These are phyloP conservation scores for Mizuhopecten yessoensis DNA, from an alignment of 1,140 invertebrate genomes.

Conservation along the genomic window DNA sequence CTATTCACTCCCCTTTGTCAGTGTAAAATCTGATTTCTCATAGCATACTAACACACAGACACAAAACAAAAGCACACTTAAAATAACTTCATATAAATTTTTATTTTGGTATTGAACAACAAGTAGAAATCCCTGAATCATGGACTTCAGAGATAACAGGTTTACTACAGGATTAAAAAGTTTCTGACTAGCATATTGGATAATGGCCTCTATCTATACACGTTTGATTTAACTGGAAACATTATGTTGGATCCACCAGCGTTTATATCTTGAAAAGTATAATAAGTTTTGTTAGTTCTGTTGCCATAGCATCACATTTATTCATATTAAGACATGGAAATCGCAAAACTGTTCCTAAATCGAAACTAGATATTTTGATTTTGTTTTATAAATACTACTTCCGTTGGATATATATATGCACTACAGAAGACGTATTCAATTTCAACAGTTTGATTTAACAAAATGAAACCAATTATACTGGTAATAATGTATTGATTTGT, in stretches of 20 bases:
- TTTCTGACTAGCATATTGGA: not conserved
- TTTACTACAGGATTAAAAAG: not conserved
- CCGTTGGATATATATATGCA: not conserved
- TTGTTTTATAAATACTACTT: not conserved
- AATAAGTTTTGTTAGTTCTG: not conserved
- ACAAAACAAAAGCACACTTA: not conserved
- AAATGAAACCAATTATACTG: not conserved
- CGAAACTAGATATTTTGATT: not conserved
- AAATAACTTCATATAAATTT: conserved; percentile 22
- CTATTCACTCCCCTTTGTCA: too few species aligned
- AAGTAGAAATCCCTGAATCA: conserved; percentile 15
- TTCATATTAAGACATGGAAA: not conserved
- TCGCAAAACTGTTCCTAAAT: not conserved
- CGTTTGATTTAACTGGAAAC: not conserved
- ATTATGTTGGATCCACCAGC: too few species aligned
- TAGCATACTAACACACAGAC: too few species aligned
- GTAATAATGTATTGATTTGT: not conserved
- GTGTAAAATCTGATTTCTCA: too few species aligned
- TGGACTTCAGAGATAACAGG: not conserved
- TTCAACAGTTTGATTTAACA: not conserved
- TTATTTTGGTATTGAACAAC: conserved; percentile 19
- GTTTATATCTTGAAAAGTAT: too few species aligned
- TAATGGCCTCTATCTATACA: not conserved
- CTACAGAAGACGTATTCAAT: not conserved
- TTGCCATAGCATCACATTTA: not conserved